Evolutionary conservation across 1,140 invertebrate species (phyloP), one percentile per base, ranked within the genome.

Genomic region (Drosophila santomea): DNA sequence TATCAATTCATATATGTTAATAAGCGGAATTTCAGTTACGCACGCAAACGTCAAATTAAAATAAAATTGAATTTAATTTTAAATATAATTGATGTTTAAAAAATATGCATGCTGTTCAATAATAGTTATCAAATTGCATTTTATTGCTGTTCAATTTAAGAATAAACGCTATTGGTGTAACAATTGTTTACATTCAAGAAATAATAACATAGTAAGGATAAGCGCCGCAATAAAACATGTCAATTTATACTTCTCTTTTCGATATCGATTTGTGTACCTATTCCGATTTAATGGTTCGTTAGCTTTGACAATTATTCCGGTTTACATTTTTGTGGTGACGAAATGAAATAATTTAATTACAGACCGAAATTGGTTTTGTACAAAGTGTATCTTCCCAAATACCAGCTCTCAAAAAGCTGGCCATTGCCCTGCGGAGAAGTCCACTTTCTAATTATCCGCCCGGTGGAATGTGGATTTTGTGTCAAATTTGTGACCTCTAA

Each of bases 401-500:
- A 8, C 6, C 28, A 32, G 32, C 35, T 28, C 23, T 38, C 36
- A 3, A 38, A 0, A 14, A 14, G 3, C 2, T 39, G 38, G 11
- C 38, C 36, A 8, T n/a, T 48, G 14, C 45, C 23, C 20, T 14
- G 15, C 41, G 4, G 39, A 35, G 28, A 12, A 51, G 35, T 51
- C 39, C 51, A 62, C 25, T 45, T 44, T 10, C 36, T 50, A 47
- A 51, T 56, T 48, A 74, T 74, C 39, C 35, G 51, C 59, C 44
- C 71, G 63, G 59, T 51, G 45, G 71, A 74, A 74, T 74, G 20
- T 20, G 20, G 20, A 20, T 2, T 20, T 1, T 51, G 63, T 74
- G 72, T 51, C 71, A 74, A 74, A 64, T 64, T 58, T 71, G 68
- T 48, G 73, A 73, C 54, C 67, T 73, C 56, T 73, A 74, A 74